These are phyloP conservation scores for Mercenaria mercenaria DNA, from an alignment of 1,140 invertebrate species.

Conservation along the genomic window DNA sequence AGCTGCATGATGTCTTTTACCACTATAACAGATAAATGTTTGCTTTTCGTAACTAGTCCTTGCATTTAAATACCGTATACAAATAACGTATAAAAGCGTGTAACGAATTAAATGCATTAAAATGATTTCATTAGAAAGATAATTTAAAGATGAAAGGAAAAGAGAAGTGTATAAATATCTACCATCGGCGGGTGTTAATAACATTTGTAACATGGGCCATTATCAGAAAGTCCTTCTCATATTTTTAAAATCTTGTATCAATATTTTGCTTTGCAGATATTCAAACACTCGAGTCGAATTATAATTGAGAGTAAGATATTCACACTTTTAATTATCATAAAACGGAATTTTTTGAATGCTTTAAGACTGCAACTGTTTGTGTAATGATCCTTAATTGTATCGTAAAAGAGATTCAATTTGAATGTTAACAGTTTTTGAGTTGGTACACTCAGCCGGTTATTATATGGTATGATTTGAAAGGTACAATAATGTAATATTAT, in stretches of 20 bases:
- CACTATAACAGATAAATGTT: not conserved
- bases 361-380: not conserved
- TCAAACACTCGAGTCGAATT: constrained; percentile 12
- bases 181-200: not conserved
- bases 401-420: not conserved
- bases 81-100: not conserved
- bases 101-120: constrained; percentile 12
- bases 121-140: not conserved
- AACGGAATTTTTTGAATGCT: not conserved
- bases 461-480: too few species aligned
- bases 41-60: not conserved
- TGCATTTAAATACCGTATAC: not conserved
- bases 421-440: too few species aligned
- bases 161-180: not conserved
- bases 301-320: constrained; percentile 11
- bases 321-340: not conserved
- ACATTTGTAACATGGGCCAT: not conserved
- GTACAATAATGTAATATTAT: too few species aligned
- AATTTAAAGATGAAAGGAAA: constrained; percentile 17
- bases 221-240: not conserved
- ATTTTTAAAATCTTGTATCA: not conserved
- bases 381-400: not conserved
- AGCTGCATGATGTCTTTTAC: not conserved
- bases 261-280: constrained; percentile 20
- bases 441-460: too few species aligned